Base-by-base conservation (phyloP, 2,888 invertebrate species). In the Cancer borealis region DNA sequence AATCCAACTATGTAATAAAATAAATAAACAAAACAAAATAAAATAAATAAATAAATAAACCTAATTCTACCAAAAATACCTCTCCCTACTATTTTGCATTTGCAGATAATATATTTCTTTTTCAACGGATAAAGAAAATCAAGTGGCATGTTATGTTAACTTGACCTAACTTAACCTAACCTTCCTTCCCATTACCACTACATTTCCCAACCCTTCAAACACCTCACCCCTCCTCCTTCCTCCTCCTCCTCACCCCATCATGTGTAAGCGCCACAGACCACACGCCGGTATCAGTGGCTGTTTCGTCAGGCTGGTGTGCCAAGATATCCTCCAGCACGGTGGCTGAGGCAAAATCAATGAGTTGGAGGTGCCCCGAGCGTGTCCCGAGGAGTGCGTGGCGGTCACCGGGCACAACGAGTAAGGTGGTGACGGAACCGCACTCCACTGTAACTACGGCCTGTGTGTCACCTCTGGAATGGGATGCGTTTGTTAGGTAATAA, bases 361-460 rank as follows among this genome's bases (percentile, higher is more conserved):
- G 97, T 49, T 99, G 97, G 96, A 99, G 97, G 84, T 97, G 97
- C 0, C 99, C 99, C 96, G 97, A 98, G 96, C 98, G 98, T 96
- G 98, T 97, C 4, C 99, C 99, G 92, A 98, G 97, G 92, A 99
- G 97, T 87, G 98, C 97, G 97, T 99, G 98, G 21, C 99, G 97
- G 97, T 99, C 99, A 30, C 98, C 98, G 30, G 99, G 99, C 39
- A 98, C 98, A 97, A 99, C 99, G 96, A 98, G 97, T 2, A 98
- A 97, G 95, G 98, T 97, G 93, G 98, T 30, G 10, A 94, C 98
- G 96, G 98, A 98, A 60, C 97, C 97, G 94, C 98, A 97, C 96
- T 96, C 96, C 93, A 98, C 97, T 0, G 98, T 98, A 92, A 98
- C 97, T 30, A 98, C 97, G 10, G 90, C 94, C 89, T 94, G 92